phyloP scores from a whole-genome alignment of 1,140 invertebrate genomes.

The Zaprionus taronus region DNA sequence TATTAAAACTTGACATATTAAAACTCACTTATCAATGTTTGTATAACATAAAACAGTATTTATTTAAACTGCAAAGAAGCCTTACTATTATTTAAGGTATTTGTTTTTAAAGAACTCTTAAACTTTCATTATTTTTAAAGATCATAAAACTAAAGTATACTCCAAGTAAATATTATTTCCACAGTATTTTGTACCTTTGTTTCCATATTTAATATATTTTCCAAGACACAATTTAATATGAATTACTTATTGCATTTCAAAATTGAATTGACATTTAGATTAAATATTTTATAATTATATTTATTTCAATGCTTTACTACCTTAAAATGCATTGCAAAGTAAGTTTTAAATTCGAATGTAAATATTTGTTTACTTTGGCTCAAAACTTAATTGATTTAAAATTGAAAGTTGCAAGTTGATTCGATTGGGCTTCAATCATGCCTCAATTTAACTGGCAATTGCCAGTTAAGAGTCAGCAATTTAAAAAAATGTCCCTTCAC shows the following conservation, averaged over 20 bases:
- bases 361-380: not conserved
- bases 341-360: not conserved
- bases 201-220: no score
- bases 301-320: not conserved
- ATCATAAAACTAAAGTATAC: no score
- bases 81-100: no score
- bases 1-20: no score
- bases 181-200: no score
- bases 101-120: no score
- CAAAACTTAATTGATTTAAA: slow-evolving; percentile 1
- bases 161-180: no score
- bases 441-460: not conserved
- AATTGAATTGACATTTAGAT: not conserved
- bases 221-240: no score
- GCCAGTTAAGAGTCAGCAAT: slow-evolving; percentile 1
- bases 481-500: not conserved
- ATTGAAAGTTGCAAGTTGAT: slow-evolving; percentile 9
- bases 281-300: not conserved
- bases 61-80: no score
- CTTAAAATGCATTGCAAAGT: not conserved
- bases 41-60: no score
- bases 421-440: slow-evolving; percentile 4
- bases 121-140: no score
- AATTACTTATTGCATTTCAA: not conserved
- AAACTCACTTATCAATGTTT: no score